phyloP scores from a whole-genome alignment of 2,888 invertebrate species.

The Metacarcinus magister region DNA sequence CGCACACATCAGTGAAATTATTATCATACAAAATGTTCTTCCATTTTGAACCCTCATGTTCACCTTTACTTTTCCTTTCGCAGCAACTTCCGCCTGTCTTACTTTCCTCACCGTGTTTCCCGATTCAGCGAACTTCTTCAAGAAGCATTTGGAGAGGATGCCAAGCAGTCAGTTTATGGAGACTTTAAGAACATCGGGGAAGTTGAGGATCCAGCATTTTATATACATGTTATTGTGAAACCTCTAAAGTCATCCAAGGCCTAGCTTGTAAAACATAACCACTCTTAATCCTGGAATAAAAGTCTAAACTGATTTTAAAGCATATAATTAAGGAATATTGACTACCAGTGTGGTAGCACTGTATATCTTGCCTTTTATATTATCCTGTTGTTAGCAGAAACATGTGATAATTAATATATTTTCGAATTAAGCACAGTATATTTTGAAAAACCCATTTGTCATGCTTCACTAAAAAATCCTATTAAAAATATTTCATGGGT shows the following conservation, averaged over 20 bases:
- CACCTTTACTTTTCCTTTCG: conserved; percentile 56
- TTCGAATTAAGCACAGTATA: too few species aligned
- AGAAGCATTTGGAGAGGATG: conserved; percentile 89
- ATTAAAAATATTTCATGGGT: too few species aligned
- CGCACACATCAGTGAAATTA: background rate
- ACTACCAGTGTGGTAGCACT: too few species aligned
- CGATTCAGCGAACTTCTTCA: conserved; percentile 90
- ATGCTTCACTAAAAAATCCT: too few species aligned
- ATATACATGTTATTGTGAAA: conserved; percentile 93
- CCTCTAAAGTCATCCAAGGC: conserved; percentile 41
- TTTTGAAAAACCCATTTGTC: too few species aligned
- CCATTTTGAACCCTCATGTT: background rate
- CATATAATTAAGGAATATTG: too few species aligned
- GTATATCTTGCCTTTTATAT: too few species aligned
- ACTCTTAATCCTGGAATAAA: too few species aligned
- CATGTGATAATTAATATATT: too few species aligned
- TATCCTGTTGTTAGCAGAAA: too few species aligned
- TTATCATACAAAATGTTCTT: background rate
- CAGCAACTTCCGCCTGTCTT: conserved; percentile 94
- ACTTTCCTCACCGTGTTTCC: conserved; percentile 92
- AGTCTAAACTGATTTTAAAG: too few species aligned
- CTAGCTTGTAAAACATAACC: too few species aligned
- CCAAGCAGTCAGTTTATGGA: conserved; percentile 90
- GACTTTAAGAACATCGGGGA: conserved; percentile 91
- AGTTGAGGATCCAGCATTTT: conserved; percentile 90